Evolutionary conservation across 2,113 vertebrate genomes (phyloP).

Genomic region (Carassius carassius): DNA sequence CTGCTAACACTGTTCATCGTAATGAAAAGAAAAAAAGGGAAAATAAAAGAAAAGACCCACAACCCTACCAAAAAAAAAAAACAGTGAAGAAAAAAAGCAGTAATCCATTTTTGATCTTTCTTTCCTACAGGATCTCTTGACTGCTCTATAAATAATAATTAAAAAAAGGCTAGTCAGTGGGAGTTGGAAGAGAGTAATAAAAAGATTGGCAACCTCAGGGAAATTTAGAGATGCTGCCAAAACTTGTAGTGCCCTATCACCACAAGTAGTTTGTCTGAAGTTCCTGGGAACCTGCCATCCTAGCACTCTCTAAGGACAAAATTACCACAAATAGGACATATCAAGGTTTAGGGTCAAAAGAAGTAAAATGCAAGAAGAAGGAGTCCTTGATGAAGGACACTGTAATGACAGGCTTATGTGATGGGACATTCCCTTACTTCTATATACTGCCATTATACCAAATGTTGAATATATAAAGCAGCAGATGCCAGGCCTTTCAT

Average conservation of each 20-base stretch:
- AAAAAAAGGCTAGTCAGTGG: not conserved
- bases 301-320: not conserved
- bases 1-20: not conserved
- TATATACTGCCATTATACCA: not conserved
- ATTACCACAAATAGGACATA: slow-evolving; percentile 10
- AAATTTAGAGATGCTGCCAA: not conserved
- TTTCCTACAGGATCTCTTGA: not conserved
- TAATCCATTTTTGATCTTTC: not conserved
- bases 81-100: not conserved
- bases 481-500: slow-evolving; percentile 19
- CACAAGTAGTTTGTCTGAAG: slow-evolving; percentile 6
- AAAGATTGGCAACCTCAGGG: slow-evolving; percentile 1
- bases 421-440: not conserved
- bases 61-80: not conserved
- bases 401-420: not conserved
- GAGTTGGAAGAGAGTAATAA: not conserved
- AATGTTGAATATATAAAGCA: slow-evolving; percentile 3
- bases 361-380: not conserved
- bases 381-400: not conserved
- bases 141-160: not conserved
- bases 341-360: not conserved
- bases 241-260: not conserved
- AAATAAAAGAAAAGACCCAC: no score
- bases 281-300: slow-evolving; percentile 21
- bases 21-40: not conserved